A percentile compares a stretch with the other conserved stretches of the same genome.
Conservation (phyloP, 1,140 invertebrate species). For the Tetranychus cinnabarinus region DNA sequence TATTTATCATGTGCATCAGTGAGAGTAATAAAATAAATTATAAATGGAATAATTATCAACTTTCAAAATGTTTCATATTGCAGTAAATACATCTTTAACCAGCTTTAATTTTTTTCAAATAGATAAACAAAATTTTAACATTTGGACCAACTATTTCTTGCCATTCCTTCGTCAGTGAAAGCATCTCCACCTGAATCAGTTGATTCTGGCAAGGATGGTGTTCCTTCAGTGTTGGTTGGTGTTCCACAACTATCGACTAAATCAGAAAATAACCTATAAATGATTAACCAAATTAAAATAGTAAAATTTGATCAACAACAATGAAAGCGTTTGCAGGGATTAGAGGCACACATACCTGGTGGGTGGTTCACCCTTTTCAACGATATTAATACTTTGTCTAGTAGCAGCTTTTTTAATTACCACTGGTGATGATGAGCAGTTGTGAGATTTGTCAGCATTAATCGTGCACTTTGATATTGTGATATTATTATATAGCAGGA, state of each 20-base stretch:
- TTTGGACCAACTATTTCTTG: neutral
- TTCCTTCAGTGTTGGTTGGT: neutral
- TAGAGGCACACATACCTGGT: neutral
- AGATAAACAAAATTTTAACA: too few species aligned
- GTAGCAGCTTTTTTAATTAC: constrained; percentile 6
- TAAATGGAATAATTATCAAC: too few species aligned
- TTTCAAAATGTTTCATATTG: too few species aligned
- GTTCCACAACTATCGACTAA: too few species aligned
- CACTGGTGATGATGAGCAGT: neutral
- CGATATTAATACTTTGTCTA: neutral
- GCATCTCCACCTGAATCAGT: neutral
- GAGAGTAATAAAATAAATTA: too few species aligned
- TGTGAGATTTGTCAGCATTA: neutral
- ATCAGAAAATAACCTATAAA: neutral
- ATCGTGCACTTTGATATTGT: neutral
- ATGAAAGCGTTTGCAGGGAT: too few species aligned
- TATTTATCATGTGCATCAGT: neutral
- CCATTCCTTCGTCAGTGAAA: neutral
- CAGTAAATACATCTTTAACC: too few species aligned
- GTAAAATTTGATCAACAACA: too few species aligned
- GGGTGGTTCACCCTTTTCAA: neutral
- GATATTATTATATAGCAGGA: too few species aligned
- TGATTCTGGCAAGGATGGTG: neutral
- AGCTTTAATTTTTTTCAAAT: too few species aligned
- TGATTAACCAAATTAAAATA: neutral